Evolutionary conservation across 2,113 vertebrate species (phyloP).

Genomic region (Heliornis fulica): DNA sequence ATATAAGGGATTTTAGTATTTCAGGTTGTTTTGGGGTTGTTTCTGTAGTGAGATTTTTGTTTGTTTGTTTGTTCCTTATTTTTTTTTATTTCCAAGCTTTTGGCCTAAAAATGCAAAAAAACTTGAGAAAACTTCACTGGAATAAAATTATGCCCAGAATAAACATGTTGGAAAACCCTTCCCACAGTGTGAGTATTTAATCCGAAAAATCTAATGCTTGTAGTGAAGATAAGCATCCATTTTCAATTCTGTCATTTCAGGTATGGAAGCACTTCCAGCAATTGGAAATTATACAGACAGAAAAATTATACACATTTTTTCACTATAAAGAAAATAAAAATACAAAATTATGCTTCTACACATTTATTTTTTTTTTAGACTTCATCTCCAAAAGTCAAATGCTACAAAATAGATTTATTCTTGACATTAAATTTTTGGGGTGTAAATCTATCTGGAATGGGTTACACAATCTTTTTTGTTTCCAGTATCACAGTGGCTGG

Average conservation of each 20-base stretch:
- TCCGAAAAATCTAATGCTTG: background rate
- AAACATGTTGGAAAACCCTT: background rate
- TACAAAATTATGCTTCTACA: background rate
- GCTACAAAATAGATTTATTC: background rate
- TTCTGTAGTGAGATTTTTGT: too few relatives aligned
- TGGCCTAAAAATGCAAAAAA: background rate
- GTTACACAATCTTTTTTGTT: background rate
- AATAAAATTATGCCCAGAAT: background rate
- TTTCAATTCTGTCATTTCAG: background rate
- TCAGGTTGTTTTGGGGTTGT: too few relatives aligned
- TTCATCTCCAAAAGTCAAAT: background rate
- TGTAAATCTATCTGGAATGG: background rate
- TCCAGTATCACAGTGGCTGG: background rate
- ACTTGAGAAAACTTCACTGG: background rate
- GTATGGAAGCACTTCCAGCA: background rate
- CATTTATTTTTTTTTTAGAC: background rate
- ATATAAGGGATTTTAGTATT: background rate
- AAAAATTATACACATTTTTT: background rate
- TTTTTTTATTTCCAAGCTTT: background rate
- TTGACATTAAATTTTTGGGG: background rate
- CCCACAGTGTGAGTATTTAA: background rate
- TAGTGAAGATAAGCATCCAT: too few relatives aligned
- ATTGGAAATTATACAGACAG: background rate
- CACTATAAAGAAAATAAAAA: background rate
- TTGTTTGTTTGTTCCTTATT: too few relatives aligned